Evolutionary conservation across 2,888 invertebrate genomes (phyloP), one percentile per base, ranked within the genome.

Genomic region (Chymomyza amoena): DNA sequence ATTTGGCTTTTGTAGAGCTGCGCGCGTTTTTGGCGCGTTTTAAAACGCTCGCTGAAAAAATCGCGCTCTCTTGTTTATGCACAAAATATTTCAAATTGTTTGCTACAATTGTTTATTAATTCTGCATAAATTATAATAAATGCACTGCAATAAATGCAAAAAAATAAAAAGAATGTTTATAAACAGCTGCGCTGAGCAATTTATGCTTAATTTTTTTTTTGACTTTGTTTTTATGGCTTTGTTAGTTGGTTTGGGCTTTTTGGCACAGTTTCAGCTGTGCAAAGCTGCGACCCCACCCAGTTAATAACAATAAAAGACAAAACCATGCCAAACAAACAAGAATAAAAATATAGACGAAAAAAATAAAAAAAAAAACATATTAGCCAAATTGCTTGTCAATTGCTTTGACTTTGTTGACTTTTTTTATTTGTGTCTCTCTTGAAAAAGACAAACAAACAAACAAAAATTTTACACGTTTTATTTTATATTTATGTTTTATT

Each of bases 171-270:
- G 64, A 57, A 20, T 68, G 63, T 61, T 68, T 64, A 62, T 66
- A 73, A 73, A 68, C 73, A 72, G 73, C 73, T 73, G 73, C 65
- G 62, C 39, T 61, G 45, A 56, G 73, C 73, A 73, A 68, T 56
- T 68, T 72, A 57, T 65, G n/a, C 54, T 18, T 45, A n/a, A n/a
- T n/a, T 16, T 16, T 20, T 13, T 25, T 56, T 32, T 32, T 25
- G 51, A 9, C 50, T 36, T 45, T 64, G 28, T 63, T 66, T 66
- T 61, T 61, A 25, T 25, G 25, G 25, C 25, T 25, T 64, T 54
- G 28, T 65, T 45, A 25, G 18, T 45, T 20, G 1, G 25, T 32
- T 52, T n/a, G n/a, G 25, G 16, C 63, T 66, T 61, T 45, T 70
- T 63, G 74, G 69, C 74, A 73, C 61, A 74, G 65, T 74, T 74